These are phyloP conservation scores for Rhamnusium bicolor DNA, from an alignment of 2,888 invertebrate species.

Conservation along the genomic window DNA sequence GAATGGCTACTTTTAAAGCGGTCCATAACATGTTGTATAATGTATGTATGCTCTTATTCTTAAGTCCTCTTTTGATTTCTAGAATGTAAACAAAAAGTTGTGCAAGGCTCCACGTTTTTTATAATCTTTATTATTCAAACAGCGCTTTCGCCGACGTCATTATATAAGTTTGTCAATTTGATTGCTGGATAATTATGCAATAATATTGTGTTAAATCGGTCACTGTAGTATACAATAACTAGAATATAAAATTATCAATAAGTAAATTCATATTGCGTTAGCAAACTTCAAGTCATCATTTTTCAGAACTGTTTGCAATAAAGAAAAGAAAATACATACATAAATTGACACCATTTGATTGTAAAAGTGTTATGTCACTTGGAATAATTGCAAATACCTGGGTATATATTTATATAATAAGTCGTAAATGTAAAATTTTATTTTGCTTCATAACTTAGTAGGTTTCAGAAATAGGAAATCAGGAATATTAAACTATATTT, in stretches of 20 bases:
- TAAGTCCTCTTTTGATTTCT: neutral
- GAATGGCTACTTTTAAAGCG: too few relatives aligned
- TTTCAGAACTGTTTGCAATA: neutral
- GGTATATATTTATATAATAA: neutral
- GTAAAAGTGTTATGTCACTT: neutral
- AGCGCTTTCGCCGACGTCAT: neutral
- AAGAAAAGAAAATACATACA: neutral
- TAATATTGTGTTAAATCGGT: slow-evolving; percentile 13
- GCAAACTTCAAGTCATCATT: neutral
- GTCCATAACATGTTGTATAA: too few relatives aligned
- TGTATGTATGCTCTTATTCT: neutral
- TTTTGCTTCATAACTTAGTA: too few relatives aligned
- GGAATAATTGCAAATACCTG: neutral
- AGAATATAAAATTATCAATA: slow-evolving; percentile 11
- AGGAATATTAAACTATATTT: too few relatives aligned
- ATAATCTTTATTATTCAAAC: slow-evolving; percentile 4
- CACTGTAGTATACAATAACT: neutral
- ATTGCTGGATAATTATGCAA: slow-evolving; percentile 22
- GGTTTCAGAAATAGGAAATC: too few relatives aligned
- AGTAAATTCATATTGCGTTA: neutral
- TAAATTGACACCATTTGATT: neutral
- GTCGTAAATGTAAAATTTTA: too few relatives aligned
- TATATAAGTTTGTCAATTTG: slow-evolving; percentile 22
- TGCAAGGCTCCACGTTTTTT: neutral
- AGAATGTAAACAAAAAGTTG: neutral